Evolutionary conservation across 2,888 invertebrate species (phyloP), one percentile per base, ranked within the genome.

Genomic region (Tenthredo distinguenda): DNA sequence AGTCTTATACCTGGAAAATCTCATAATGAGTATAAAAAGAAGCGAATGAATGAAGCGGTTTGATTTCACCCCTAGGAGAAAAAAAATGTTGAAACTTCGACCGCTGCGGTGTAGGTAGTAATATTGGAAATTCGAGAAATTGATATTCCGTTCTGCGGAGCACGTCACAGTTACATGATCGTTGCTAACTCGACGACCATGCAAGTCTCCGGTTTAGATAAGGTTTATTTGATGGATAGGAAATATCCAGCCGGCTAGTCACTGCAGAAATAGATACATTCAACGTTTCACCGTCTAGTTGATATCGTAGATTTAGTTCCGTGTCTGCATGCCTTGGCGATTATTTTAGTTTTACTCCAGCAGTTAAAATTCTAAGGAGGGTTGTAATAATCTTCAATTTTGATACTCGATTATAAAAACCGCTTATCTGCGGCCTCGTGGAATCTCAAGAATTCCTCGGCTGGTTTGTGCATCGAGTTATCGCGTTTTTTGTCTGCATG

Each of bases 181-280:
- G 62, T 62, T 62, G 26, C 62, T 26, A 62, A 76, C 76, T 76
- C 47, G 12, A 2, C 47, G 26, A 76, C 21, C 76, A 21, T 26
- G 62, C 26, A 74, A 74, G 74, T 74, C 74, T 47, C 76, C 37
- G 76, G 76, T 18, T 50, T 47, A n/a, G 47, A 76, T 76, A 76
- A 43, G 43, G 50, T 76, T 76, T 26, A 47, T 76, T 76, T 76
- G 40, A 76, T 47, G 40, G 76, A 76, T 43, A 76, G 47, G n/a
- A 26, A 76, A 76, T 76, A 76, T 47, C 50, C 76, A 43, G 26
- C n/a, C 26, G 76, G 21, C 76, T 76, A 76, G 26, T 12, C 47
- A 47, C 72, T 31, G 72, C 26, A 62, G 62, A 62, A 62, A 62
- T 62, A 58, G 47, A 15, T n/a, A 47, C 40, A 76, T 50, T 15